Conservation (phyloP, 53 echinoderm and acorn worm genomes). For the Astropecten irregularis region DNA sequence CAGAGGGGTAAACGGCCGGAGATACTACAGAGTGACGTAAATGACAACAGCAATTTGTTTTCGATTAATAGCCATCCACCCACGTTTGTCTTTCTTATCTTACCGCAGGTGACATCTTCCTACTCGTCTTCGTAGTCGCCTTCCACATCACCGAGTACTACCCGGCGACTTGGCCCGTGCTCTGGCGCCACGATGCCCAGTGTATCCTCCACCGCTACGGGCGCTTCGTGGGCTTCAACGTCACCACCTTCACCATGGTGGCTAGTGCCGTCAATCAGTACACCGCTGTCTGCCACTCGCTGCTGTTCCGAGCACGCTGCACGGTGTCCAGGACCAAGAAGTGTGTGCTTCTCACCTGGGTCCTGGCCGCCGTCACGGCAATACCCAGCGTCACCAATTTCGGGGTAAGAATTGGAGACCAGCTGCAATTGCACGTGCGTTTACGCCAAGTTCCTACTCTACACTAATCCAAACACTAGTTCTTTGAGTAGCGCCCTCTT, state of each 20-base stretch:
- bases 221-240: constrained; percentile 75
- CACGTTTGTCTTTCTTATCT: background rate
- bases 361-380: constrained; percentile 53
- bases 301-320: constrained; percentile 59
- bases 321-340: constrained; percentile 53
- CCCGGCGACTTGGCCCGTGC: constrained; percentile 47
- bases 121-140: constrained; percentile 57
- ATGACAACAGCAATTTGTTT: no score
- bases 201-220: constrained; percentile 67
- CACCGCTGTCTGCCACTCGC: constrained; percentile 62
- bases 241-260: constrained; percentile 72
- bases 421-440: no score
- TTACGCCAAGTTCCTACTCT: no score
- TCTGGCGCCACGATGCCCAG: constrained; percentile 71
- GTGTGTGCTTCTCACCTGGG: constrained; percentile 52
- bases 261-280: constrained; percentile 79
- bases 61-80: no score
- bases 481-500: no score
- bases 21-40: no score
- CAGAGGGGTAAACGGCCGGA: no score
- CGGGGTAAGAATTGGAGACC: constrained; percentile 67
- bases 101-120: constrained; percentile 55
- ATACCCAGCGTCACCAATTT: constrained; percentile 66
- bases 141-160: constrained; percentile 77
- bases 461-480: no score